These are phyloP conservation scores for Anadara kagoshimensis DNA, from an alignment of 1,140 invertebrate genomes.

Conservation along the genomic window DNA sequence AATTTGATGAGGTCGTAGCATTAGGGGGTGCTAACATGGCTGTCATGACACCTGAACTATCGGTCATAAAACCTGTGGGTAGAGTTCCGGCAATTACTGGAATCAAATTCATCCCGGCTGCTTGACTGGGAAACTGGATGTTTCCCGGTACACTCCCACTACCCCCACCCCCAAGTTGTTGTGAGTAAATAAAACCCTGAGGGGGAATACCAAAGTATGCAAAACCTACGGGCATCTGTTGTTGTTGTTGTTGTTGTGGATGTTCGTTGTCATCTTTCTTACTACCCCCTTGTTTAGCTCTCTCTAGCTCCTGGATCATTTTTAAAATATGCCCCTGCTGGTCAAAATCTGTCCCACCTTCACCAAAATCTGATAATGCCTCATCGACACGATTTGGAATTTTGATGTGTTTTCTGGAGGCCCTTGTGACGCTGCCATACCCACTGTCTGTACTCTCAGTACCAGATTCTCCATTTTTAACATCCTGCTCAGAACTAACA, in stretches of 20 bases:
- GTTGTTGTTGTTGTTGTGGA: neutral
- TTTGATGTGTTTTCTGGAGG: neutral
- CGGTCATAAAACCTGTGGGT: neutral
- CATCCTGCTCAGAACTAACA: constrained; percentile 44
- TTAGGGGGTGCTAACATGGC: neutral
- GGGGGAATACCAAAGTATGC: constrained; percentile 29
- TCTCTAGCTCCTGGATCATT: neutral
- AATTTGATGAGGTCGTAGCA: constrained; percentile 4
- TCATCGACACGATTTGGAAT: constrained; percentile 4
- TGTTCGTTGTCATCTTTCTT: neutral
- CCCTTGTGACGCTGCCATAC: constrained; percentile 9
- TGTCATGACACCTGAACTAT: neutral
- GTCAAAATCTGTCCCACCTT: neutral
- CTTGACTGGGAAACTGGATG: neutral
- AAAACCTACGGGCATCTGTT: constrained; percentile 9
- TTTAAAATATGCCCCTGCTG: neutral
- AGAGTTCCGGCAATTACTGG: constrained; percentile 1
- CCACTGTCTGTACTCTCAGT: constrained; percentile 40
- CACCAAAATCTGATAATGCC: neutral
- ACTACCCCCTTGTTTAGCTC: neutral
- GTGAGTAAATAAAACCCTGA: neutral
- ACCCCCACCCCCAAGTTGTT: neutral
- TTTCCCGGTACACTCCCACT: too few relatives aligned
- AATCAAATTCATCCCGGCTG: neutral
- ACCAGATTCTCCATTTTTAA: constrained; percentile 39